Evolutionary conservation across 2,888 invertebrate genomes (phyloP), one percentile per base, ranked within the genome.

Genomic region (Parnassius apollo): DNA sequence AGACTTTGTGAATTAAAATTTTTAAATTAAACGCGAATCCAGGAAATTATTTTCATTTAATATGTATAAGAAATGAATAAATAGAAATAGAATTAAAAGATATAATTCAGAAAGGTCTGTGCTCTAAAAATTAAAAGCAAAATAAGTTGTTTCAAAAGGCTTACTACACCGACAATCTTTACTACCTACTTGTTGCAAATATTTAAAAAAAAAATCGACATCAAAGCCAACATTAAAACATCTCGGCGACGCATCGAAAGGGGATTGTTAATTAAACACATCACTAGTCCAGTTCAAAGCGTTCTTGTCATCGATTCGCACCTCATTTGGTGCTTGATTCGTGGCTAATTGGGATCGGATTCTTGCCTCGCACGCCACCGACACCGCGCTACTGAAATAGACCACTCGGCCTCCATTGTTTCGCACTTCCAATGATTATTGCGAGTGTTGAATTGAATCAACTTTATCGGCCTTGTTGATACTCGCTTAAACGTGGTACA

Each of bases 311-410:
- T 83, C 78, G 78, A 83, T 86, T 86, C 80, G 78, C 84, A 85
- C 82, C 76, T 81, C 85, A 84, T 85, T 83, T 82, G 80, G 75
- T 74, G 69, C 73, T 74, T 74, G 71, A 81, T 85, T 81, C 81
- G 80, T 79, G 80, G 77, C 80, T 83, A 85, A 85, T 85, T 86
- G 81, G 82, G 78, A 82, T 82, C 78, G 80, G 76, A 81, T 83
- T 78, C 78, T 78, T 76, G 77, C 66, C 67, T 62, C 56, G 42
- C 56, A n/a, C 45, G 55, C 13, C 45, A 53, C 13, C 49, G 75
- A 63, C 58, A 48, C 63, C 65, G 65, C 62, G 61, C 64, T 56
- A 59, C 73, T 66, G 71, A 73, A 75, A 75, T 75, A 75, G 70
- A 72, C 62, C 58, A 35, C 18, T 35, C 11, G 48, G 9, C 52